These are phyloP conservation scores for Montipora sp. DNA, from an alignment of 64 coral and sea anemone species.

Conservation along the genomic window DNA sequence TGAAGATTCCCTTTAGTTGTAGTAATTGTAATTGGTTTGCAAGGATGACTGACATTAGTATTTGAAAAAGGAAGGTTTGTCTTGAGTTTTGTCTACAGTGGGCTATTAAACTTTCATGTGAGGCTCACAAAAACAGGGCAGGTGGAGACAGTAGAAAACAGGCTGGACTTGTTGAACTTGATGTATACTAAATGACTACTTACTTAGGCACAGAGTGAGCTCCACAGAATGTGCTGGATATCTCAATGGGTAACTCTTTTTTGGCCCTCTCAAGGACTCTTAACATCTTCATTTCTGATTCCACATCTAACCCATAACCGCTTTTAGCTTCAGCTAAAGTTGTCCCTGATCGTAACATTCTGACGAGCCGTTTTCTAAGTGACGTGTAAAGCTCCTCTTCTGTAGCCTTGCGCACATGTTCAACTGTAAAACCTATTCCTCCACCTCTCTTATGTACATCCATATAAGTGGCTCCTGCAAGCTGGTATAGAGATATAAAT, in stretches of 20 bases:
- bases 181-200: not conserved
- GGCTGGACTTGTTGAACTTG: no score
- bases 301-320: slow-evolving; percentile 93
- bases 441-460: slow-evolving; percentile 94
- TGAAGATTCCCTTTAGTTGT: no score
- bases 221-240: slow-evolving; percentile 99
- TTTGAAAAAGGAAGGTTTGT: no score
- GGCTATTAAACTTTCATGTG: no score
- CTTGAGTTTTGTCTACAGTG: no score
- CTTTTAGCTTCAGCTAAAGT: slow-evolving; percentile 97
- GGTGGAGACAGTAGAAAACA: no score
- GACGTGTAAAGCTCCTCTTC: slow-evolving; percentile 86
- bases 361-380: slow-evolving; percentile 14
- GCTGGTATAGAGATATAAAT: slow-evolving; percentile 17
- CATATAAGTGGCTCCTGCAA: slow-evolving; percentile 98
- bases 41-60: no score
- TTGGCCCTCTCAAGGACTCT: slow-evolving; percentile 86
- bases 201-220: slow-evolving; percentile 95
- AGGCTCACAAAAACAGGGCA: no score
- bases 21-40: no score
- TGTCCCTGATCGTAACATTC: slow-evolving; percentile 57
- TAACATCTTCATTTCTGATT: slow-evolving; percentile 98
- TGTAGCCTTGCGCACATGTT: slow-evolving; percentile 80
- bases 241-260: slow-evolving; percentile 84
- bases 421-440: slow-evolving; percentile 93